phyloP scores from a whole-genome alignment of 2,797 vertebrate genomes.

The Megaceryle alcyon region DNA sequence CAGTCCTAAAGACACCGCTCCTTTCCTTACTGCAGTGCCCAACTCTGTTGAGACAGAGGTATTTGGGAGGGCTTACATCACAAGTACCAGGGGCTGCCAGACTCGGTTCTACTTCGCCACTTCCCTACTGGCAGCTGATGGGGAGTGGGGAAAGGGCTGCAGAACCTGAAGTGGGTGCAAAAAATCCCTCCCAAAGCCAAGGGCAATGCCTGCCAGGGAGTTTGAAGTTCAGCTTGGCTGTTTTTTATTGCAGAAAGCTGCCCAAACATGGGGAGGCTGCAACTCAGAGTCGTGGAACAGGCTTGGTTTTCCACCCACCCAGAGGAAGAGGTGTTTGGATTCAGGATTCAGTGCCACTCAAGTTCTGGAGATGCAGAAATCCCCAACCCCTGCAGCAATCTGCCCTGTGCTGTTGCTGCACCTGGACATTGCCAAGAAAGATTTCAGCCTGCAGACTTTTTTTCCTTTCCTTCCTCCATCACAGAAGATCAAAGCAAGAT shows the following conservation, averaged over 20 bases:
- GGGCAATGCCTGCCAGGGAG: neutral
- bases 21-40: neutral
- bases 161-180: neutral
- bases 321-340: neutral
- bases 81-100: neutral
- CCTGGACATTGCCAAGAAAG: accelerated
- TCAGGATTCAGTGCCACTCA: neutral
- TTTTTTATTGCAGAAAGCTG: neutral
- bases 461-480: neutral
- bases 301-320: neutral
- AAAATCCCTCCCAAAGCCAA: neutral
- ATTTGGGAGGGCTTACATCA: accelerated
- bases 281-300: neutral
- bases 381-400: neutral
- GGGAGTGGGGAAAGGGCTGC: accelerated
- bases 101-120: accelerated
- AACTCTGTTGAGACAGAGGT: neutral
- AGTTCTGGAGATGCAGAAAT: neutral
- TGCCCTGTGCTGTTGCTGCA: accelerated
- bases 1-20: neutral
- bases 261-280: neutral
- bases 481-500: accelerated
- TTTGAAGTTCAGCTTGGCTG: neutral
- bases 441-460: accelerated
- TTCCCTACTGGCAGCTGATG: neutral